Conservation (phyloP, 2,888 invertebrate genomes). For the Cylindroiulus punctatus region DNA sequence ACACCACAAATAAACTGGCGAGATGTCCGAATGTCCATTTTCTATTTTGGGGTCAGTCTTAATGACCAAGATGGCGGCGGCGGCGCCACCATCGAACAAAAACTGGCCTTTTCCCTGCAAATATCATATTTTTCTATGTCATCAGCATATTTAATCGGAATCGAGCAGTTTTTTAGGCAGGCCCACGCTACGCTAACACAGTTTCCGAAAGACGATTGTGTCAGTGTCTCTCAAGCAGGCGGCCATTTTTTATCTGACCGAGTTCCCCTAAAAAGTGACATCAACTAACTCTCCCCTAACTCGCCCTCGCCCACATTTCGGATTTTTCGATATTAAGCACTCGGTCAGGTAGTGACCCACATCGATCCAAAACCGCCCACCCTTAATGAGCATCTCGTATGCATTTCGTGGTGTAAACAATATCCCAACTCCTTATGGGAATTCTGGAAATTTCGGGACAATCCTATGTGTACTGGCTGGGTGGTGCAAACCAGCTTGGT, state of each 20-base stretch:
- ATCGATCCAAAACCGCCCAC: background rate
- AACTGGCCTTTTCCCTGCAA: slow-evolving; percentile 12
- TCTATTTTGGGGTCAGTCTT: slow-evolving; percentile 35
- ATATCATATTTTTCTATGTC: slow-evolving; percentile 36
- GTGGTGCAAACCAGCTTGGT: background rate
- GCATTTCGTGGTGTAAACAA: background rate
- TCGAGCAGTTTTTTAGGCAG: slow-evolving; percentile 12
- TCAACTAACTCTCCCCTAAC: background rate
- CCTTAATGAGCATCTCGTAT: slow-evolving; percentile 34
- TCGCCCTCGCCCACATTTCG: background rate
- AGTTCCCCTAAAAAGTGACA: slow-evolving; percentile 17
- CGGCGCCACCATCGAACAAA: slow-evolving; percentile 14
- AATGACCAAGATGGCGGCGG: background rate
- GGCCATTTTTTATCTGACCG: slow-evolving; percentile 27
- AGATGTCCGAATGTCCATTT: background rate
- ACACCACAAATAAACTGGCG: background rate
- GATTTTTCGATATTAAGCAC: background rate
- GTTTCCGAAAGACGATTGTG: background rate
- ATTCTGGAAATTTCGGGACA: background rate
- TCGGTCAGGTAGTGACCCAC: too few species aligned
- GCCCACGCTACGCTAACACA: slow-evolving; percentile 32
- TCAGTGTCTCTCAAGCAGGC: background rate
- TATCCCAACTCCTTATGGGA: background rate
- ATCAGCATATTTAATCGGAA: slow-evolving; percentile 42
- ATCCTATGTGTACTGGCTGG: background rate